Evolutionary conservation across 2,888 invertebrate species (phyloP), one percentile per base, ranked within the genome.

Genomic region (Gasteruption jaculator): DNA sequence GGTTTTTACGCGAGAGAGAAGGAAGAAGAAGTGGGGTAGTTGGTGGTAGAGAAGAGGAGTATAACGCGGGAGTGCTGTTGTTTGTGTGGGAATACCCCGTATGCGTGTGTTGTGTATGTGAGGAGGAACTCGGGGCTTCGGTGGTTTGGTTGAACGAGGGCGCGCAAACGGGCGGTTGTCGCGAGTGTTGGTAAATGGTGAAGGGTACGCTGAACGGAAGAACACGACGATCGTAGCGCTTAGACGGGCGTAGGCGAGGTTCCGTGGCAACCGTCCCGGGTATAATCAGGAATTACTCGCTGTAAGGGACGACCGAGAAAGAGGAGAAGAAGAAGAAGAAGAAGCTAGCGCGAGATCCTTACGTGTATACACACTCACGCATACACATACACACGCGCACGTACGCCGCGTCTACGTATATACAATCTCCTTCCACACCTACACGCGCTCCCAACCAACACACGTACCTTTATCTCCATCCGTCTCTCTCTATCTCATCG

Each of bases 241-340:
- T 22, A 50, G 46, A 51, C 62, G 60, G 63, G 61, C 65, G 65
- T 63, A 65, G 63, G 60, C 62, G 61, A 66, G 60, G 57, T 64
- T 67, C 57, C 57, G 56, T 57, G 53, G 56, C 52, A 49, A 54
- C 60, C 65, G 63, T 56, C 52, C 53, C 65, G 62, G 60, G 66
- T 67, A 64, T 66, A 60, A 53, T 48, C 61, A 53, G 55, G 58
- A 58, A 60, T 58, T 58, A 53, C 52, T 37, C 56, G 21, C 20
- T 44, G 51, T 11, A 19, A 4, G 34, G 21, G 11, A 34, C 20
- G 21, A 22, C 24, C 25, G 38, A 12, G 22, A 32, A 30, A 20
- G 37, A 25, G 41, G 30, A 25, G 30, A 36, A 16, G 39, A 43
- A 26, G 37, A 8, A 22, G 27, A 25, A 36, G 12, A 19, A 20